Percentiles rank a stretch among this genome's conserved stretches.
These are phyloP conservation scores for Xestia ashworthii DNA, from an alignment of 2,888 invertebrate species.

Conservation along the genomic window DNA sequence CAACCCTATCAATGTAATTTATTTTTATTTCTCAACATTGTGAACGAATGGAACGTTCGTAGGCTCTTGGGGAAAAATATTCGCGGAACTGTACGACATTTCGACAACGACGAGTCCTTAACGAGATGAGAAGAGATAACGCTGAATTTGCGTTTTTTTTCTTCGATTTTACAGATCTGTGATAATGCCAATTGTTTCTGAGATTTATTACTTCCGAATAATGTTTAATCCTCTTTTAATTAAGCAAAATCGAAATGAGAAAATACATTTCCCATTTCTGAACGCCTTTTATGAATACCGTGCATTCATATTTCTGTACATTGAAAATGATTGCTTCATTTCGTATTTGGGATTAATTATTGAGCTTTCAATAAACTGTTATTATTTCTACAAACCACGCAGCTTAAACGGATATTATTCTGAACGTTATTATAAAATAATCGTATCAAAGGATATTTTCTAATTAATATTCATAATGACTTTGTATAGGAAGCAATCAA, in stretches of 20 bases:
- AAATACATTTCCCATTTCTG: background rate
- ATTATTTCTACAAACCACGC: constrained; percentile 47
- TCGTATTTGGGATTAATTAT: constrained; percentile 31
- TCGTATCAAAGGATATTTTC: constrained; percentile 53
- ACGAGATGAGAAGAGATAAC: constrained; percentile 36
- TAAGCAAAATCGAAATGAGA: background rate
- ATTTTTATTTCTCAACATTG: constrained; percentile 63
- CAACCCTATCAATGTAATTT: constrained; percentile 67
- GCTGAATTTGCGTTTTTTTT: constrained; percentile 28
- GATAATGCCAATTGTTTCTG: constrained; percentile 13
- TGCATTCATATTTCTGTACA: constrained; percentile 8
- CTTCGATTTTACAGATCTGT: constrained; percentile 3
- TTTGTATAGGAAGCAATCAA: constrained; percentile 53
- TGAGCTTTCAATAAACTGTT: constrained; percentile 40
- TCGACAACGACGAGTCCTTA: constrained; percentile 40
- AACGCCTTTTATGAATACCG: background rate
- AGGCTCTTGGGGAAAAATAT: constrained; percentile 40
- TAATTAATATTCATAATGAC: constrained; percentile 63
- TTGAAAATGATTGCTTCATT: constrained; percentile 26
- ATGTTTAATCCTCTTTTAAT: background rate
- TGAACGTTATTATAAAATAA: constrained; percentile 39
- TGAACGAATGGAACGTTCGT: constrained; percentile 27
- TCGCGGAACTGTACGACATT: constrained; percentile 35
- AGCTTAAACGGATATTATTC: constrained; percentile 38
- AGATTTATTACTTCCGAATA: background rate